phyloP scores from a whole-genome alignment of 2,888 invertebrate genomes.

The Drosophila maculinotata region DNA sequence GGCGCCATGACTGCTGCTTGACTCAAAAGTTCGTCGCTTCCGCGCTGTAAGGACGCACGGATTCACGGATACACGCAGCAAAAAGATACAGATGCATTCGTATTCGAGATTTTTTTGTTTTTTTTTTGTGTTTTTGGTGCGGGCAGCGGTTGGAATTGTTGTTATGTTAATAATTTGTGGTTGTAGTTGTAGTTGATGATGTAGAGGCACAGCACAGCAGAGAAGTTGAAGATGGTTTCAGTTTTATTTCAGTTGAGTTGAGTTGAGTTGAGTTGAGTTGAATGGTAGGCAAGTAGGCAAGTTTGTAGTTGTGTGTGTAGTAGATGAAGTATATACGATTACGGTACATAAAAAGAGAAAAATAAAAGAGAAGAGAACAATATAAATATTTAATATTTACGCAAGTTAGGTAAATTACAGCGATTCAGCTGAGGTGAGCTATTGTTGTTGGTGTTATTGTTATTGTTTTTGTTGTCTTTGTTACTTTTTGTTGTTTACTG shows the following conservation, averaged over 20 bases:
- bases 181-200: slow-evolving; percentile 60
- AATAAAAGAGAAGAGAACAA: slow-evolving; percentile 76
- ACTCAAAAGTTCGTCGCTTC: slow-evolving; percentile 98
- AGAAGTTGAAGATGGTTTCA: slow-evolving; percentile 75
- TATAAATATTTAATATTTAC: slow-evolving; percentile 81
- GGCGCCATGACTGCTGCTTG: slow-evolving; percentile 97
- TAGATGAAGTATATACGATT: slow-evolving; percentile 77
- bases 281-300: slow-evolving; percentile 63
- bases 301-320: slow-evolving; percentile 78
- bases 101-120: slow-evolving; percentile 9
- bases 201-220: slow-evolving; percentile 75
- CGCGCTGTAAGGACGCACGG: slow-evolving; percentile 89
- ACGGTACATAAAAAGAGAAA: slow-evolving; percentile 79
- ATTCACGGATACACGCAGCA: slow-evolving; percentile 31
- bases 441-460: slow-evolving; percentile 13
- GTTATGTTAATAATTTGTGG: slow-evolving; percentile 46
- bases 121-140: slow-evolving; percentile 20
- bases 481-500: slow-evolving; percentile 24
- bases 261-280: slow-evolving; percentile 50
- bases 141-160: slow-evolving; percentile 45
- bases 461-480: slow-evolving; percentile 8
- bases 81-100: slow-evolving; percentile 37
- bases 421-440: slow-evolving; percentile 33
- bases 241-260: slow-evolving; percentile 51
- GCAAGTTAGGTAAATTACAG: slow-evolving; percentile 73